A percentile compares a stretch with the other conserved stretches of the same genome.
Evolutionary conservation across 2,113 vertebrate genomes (phyloP).

Genomic region (Dolichotis patagonum): DNA sequence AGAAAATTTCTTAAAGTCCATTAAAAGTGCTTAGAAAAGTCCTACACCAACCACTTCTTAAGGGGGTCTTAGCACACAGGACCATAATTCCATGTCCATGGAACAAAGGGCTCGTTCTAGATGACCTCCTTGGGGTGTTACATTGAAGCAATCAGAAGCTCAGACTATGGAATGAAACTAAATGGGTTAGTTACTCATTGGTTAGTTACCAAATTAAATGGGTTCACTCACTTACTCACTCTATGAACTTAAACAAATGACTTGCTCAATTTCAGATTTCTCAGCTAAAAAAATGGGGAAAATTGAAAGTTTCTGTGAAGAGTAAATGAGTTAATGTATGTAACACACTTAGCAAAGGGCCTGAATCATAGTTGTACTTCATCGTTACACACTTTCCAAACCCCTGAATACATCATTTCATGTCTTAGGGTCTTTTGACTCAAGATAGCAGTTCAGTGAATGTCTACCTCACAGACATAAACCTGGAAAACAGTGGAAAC

Average conservation of each 20-base stretch:
- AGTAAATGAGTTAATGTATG: not conserved
- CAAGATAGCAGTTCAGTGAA: not conserved
- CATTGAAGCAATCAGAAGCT: not conserved
- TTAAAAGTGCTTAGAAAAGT: not conserved
- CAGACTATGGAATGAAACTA: not conserved
- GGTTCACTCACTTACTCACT: not conserved
- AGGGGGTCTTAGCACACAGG: not conserved
- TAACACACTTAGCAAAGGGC: not conserved
- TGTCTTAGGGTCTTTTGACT: not conserved
- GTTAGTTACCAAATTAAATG: not conserved
- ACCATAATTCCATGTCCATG: not conserved
- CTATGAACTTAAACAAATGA: not conserved
- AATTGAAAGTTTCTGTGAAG: not conserved
- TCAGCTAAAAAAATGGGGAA: not conserved
- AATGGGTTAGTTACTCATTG: too few relatives aligned
- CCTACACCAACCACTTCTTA: not conserved
- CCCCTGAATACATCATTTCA: not conserved
- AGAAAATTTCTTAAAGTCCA: not conserved
- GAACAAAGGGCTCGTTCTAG: not conserved
- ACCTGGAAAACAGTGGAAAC: not conserved
- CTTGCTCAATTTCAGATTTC: not conserved
- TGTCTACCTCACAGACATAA: not conserved
- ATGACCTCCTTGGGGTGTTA: not conserved
- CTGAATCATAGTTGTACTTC: not conserved
- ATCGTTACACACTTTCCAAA: not conserved